Base-by-base conservation (phyloP, 2,113 vertebrate genomes). In the Ammodytes marinus region DNA sequence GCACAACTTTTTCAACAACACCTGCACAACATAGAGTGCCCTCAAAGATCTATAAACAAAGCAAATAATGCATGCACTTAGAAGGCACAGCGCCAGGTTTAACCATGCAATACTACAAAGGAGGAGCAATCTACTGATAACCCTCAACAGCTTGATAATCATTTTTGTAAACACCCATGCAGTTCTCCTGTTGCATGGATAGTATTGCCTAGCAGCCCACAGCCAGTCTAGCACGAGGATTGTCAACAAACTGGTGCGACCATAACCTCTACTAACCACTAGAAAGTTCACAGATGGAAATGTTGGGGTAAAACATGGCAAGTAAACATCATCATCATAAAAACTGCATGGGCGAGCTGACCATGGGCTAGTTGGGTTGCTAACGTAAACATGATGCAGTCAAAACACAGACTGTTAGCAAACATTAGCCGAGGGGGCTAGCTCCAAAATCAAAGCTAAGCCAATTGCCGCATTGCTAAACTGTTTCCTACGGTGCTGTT, bases 351-450 rank as follows among this genome's bases (percentile, higher is more conserved):
- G 13, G 58, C 12, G 76, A 65, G 67, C 40, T 82, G 74, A 77
- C 70, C 81, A 54, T 45, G n/a, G 68, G 58, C 70, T 84, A 79
- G 77, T 74, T 53, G 53, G 59, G 80, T 77, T 83, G 88, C 88
- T 89, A 93, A 93, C 77, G 83, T 92, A 92, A 93, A 94, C 88
- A 93, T 61, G 82, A 88, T 93, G 84, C 84, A 86, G 88, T 91
- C 88, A 90, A 90, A 91, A 90, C 87, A 88, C 79, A 89, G 87
- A 78, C 81, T 69, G 90, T 91, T 93, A 91, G 91, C 92, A 92
- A 93, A 91, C 92, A 93, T 89, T 92, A 90, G 89, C 91, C 9
- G 40, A 17, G n/a, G 55, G 58, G 15, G 82, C 88, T 87, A 88
- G 64, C 68, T 69, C n/a, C 40, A 19, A 84, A 70, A 80, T 60